These are phyloP conservation scores for Python bivittatus DNA, from an alignment of 2,113 vertebrate genomes.

Conservation along the genomic window DNA sequence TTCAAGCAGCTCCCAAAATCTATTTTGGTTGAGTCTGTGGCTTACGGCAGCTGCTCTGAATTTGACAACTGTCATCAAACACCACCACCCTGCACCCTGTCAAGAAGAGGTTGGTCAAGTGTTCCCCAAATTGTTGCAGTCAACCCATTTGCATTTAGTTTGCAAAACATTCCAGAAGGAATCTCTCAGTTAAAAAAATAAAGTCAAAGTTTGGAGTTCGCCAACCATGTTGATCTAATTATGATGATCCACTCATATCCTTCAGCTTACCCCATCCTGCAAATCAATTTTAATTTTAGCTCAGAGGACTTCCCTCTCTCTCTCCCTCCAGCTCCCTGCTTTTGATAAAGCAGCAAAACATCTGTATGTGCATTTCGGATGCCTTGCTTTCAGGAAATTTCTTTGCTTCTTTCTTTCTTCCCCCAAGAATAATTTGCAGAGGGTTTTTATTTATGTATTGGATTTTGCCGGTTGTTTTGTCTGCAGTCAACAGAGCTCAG, in stretches of 20 bases:
- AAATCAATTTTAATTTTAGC: conserved; percentile 79
- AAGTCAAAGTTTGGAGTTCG: conserved; percentile 71
- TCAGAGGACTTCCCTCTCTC: conserved; percentile 54
- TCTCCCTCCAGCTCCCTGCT: not conserved
- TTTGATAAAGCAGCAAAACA: conserved; percentile 65
- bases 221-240: conserved; percentile 76
- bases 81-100: conserved; percentile 63
- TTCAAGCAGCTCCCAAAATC: conserved; percentile 43
- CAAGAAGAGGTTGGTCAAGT: conserved; percentile 74
- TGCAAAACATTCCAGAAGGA: conserved; percentile 75
- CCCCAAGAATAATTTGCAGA: conserved; percentile 43
- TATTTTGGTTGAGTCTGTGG: conserved; percentile 52
- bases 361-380: conserved; percentile 67
- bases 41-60: conserved; percentile 70
- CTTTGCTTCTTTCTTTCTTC: conserved; percentile 38
- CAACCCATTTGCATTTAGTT: conserved; percentile 72
- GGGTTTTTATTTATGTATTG: not conserved
- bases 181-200: conserved; percentile 74
- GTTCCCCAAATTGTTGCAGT: conserved; percentile 72
- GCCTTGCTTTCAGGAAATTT: conserved; percentile 71
- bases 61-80: conserved; percentile 76
- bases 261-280: conserved; percentile 67
- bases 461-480: conserved; percentile 16
- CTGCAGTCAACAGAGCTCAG: not conserved
- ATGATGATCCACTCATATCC: conserved; percentile 75